Evolutionary conservation across 2,797 vertebrate genomes (phyloP).

Genomic region (Ptychobarbus kaznakovi): DNA sequence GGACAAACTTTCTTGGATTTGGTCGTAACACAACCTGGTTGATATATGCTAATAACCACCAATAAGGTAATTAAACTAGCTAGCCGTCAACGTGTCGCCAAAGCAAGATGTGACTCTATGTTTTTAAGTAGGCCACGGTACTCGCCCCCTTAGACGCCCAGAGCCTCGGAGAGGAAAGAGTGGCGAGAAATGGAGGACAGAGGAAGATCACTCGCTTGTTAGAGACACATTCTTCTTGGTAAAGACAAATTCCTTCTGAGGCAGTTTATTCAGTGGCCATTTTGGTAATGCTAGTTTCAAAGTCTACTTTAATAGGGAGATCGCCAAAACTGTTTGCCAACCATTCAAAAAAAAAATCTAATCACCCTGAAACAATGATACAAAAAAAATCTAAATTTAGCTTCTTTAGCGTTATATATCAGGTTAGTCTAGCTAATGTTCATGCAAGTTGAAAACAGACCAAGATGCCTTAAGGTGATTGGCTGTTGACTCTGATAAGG

Average conservation of each 20-base stretch:
- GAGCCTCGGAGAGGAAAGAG: constrained; percentile 20
- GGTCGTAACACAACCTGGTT: constrained; percentile 61
- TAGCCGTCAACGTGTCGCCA: neutral
- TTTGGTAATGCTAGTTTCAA: constrained; percentile 14
- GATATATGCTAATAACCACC: constrained; percentile 60
- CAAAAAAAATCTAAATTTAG: neutral
- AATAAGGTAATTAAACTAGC: constrained; percentile 29
- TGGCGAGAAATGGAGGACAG: constrained; percentile 25
- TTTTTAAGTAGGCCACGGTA: constrained; percentile 8
- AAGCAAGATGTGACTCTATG: neutral
- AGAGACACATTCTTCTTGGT: neutral
- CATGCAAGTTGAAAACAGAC: constrained; percentile 20
- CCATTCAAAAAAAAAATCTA: neutral
- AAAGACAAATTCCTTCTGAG: constrained; percentile 15
- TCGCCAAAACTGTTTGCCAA: neutral
- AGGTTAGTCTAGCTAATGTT: neutral
- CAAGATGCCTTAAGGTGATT: neutral
- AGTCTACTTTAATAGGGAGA: neutral
- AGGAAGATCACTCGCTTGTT: constrained; percentile 29
- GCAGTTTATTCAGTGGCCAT: neutral
- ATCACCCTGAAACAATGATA: neutral
- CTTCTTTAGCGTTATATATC: neutral
- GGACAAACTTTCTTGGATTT: constrained; percentile 15
- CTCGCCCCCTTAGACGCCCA: neutral
- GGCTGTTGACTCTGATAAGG: neutral